Percentiles rank a stretch among this genome's conserved stretches.
Evolutionary conservation across 2,113 vertebrate species (phyloP).

Genomic region (Xenus cinereus): DNA sequence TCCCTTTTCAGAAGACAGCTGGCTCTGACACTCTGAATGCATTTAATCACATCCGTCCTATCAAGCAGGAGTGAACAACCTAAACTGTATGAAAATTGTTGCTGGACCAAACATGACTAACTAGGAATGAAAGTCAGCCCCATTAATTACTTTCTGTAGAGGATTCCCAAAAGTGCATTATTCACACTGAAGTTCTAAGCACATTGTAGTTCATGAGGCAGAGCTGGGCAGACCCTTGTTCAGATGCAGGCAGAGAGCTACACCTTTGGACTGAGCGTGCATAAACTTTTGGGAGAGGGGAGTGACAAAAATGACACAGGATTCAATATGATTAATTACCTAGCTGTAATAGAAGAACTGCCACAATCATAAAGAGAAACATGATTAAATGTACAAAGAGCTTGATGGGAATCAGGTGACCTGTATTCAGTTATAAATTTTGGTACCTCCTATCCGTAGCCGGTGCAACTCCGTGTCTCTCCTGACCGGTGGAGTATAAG

Average conservation of each 20-base stretch:
- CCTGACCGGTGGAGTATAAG: not conserved
- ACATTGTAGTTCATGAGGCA: not conserved
- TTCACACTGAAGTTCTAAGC: not conserved
- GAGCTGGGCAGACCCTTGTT: not conserved
- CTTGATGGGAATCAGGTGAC: not conserved
- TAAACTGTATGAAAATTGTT: not conserved
- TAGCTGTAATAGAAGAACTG: not conserved
- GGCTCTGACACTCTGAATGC: not conserved
- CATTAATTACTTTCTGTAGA: not conserved
- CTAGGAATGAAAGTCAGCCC: not conserved
- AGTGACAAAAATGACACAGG: not conserved
- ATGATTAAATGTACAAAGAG: not conserved
- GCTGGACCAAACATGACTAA: not conserved
- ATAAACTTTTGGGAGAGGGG: not conserved
- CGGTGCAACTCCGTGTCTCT: not conserved
- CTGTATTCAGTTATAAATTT: not conserved
- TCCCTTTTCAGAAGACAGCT: not conserved
- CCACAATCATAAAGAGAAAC: not conserved
- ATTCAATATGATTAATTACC: not conserved
- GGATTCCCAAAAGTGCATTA: not conserved
- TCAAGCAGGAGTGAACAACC: not conserved
- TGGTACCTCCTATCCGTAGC: not conserved
- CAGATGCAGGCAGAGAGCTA: not conserved
- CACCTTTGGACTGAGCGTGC: not conserved
- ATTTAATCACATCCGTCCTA: not conserved